Evolutionary conservation across 2,797 vertebrate genomes (phyloP), one percentile per base, ranked within the genome.

Genomic region (Cyprinodon diabolis): DNA sequence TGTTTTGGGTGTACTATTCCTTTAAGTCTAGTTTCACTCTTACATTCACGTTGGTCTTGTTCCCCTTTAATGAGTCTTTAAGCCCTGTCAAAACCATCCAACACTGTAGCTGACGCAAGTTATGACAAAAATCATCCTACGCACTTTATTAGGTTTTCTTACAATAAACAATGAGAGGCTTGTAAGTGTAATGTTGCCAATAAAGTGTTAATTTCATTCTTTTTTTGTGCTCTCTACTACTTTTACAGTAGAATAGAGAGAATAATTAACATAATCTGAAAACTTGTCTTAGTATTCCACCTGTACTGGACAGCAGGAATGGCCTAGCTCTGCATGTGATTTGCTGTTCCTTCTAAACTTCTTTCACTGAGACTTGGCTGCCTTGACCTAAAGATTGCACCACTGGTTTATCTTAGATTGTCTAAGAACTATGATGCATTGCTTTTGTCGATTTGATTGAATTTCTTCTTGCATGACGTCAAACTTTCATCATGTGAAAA

Each of bases 401-500:
- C 68, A 30, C 40, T 49, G 4, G 40, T 74, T 70, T 68, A 55
- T 69, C 71, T 58, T 10, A 7, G 37, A 72, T 76, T 73, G 68
- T 5, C 48, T 30, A 63, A 58, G 11, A 69, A 75, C 23, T 74
- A 1, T 72, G 35, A 75, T 66, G 47, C 68, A 56, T 69, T 21
- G 45, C 17, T 35, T 63, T 2, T 9, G n/a, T 5, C 66, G 25
- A 57, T 69, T 66, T n/a, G 57, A 35, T 60, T 71, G 21, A 62
- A 17, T 54, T 68, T 37, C 6, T 55, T 76, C 21, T 19, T 49
- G 4, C 71, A n/a, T 74, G 65, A 82, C 70, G 37, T 69, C 30
- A 83, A 79, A 43, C n/a, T 40, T 72, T 79, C 55, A 75, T 48
- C 70, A 57, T 69, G 7, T 57, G 23, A 82, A 69, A 67, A 65